A percentile compares a stretch with the other conserved stretches of the same genome.
Evolutionary conservation across 2,113 vertebrate genomes (phyloP).

Genomic region (Callorhinus ursinus): DNA sequence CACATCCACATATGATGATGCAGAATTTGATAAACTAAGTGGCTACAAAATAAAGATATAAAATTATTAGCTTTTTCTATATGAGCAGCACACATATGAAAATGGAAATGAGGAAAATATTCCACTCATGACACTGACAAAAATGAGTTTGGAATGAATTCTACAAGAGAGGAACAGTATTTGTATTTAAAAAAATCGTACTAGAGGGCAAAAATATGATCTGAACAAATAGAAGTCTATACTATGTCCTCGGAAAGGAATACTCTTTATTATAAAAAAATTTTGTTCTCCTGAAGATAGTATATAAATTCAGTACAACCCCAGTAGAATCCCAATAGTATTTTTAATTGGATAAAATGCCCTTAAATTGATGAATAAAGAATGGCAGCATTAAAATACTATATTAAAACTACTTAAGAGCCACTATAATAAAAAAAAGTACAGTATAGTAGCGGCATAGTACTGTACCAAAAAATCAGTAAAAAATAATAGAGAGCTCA

Average conservation of each 20-base stretch:
- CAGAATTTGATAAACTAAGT: neutral
- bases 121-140: neutral
- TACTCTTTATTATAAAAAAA: neutral
- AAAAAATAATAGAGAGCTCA: slow-evolving; percentile 13
- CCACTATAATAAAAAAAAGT: slow-evolving; percentile 7
- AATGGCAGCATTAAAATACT: neutral
- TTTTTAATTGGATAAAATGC: slow-evolving; percentile 8
- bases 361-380: slow-evolving; percentile 39
- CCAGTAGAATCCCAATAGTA: neutral
- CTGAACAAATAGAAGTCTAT: neutral
- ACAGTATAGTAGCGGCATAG: neutral
- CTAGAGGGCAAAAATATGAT: neutral
- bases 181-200: neutral
- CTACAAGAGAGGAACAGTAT: neutral
- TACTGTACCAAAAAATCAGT: neutral
- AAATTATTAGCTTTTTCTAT: neutral
- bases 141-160: slow-evolving; percentile 23
- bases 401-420: slow-evolving; percentile 48
- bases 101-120: slow-evolving; percentile 11
- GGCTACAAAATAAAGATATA: slow-evolving; percentile 25
- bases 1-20: too few relatives aligned
- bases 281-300: neutral
- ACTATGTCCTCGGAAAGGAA: neutral
- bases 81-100: neutral
- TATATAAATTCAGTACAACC: neutral